Base-by-base conservation (phyloP, 2,113 vertebrate genomes). In the Crotophaga sulcirostris region DNA sequence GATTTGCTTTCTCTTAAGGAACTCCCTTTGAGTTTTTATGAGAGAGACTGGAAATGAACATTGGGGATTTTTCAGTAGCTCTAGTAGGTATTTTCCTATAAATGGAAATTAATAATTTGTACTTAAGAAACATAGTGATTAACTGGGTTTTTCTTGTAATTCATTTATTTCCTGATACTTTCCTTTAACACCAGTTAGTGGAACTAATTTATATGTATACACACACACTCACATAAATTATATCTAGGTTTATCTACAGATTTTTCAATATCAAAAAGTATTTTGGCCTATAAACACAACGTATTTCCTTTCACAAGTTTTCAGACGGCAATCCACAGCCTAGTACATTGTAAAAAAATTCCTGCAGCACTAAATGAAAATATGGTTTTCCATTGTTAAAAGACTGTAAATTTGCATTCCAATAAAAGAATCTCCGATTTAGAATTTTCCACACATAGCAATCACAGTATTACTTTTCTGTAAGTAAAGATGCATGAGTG, bases 1-100 rank as follows among this genome's bases (percentile, higher is more conserved):
- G 42, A 72, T 56, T 88, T 25, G 78, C 21, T 13, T 84, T 88
- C 60, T 66, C 26, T 51, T 42, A 11, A 82, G 89, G 76, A 95
- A 92, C 69, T 93, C 77, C 83, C 49, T 84, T 42, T 77, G n/a
- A 54, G 52, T 34, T 86, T 88, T 88, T 44, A 67, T 26, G 56
- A n/a, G n/a, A n/a, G 24, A 72, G 21, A 73, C 55, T 56, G 68
- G 44, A 69, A 87, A 87, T 29, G 16, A 63, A 44, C 6, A 26
- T 16, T 52, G 6, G 24, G 36, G 4, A 0, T 12, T 2, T 91
- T 83, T 45, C 7, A 1, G 74, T 78, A 85, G 34, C 8, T 69
- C 14, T 47, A 51, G 38, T 25, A 67, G 4, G 20, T 64, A 70
- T 6, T 44, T 95, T 91, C 79, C 34, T 56, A 19, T 58, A 90